Evolutionary conservation across 2,113 vertebrate species (phyloP), one percentile per base, ranked within the genome.

Genomic region (Canis aureus): DNA sequence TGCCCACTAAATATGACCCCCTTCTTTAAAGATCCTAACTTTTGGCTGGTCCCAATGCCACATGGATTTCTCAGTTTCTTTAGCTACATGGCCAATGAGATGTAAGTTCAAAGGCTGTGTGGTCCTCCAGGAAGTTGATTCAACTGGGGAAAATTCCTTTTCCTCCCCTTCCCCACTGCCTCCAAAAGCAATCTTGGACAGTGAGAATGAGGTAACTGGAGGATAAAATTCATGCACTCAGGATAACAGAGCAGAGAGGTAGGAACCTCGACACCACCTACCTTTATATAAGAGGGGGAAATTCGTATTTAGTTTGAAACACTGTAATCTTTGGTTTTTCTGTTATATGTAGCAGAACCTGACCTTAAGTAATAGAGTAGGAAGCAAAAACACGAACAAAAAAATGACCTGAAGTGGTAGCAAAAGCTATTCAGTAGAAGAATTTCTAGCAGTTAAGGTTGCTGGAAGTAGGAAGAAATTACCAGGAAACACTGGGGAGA

Each of bases 381-480:
- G 53, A 84, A 27, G 53, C 38, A 89, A 91, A 92, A 59, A 35
- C 43, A 53, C 51, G 43, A 88, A 92, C 62, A 5, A 94, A 92
- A 92, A 93, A 84, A 43, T 89, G 38, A 82, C 19, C 38, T 53
- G 8, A 95, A 27, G 5, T 78, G 29, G 38, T 12, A 81, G n/a
- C n/a, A 94, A 83, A 81, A 25, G n/a, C n/a, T 59, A 49, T 84
- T 95, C 38, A 59, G 15, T 64, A 89, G 53, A 92, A 98, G 80
- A 91, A 73, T 76, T 89, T 78, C 69, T 67, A 88, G 23, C 49
- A 57, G 29, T 17, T 79, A 87, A 88, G 25, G 35, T 17, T 94
- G n/a, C 43, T 83, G 55, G 78, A 96, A 92, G 35, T 13, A 78
- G 66, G 38, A 29, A 35, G 59, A 87, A 57, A 43, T 84, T 62